Percentiles rank a stretch among this genome's conserved stretches.
Conservation (phyloP, 2,113 vertebrate genomes). For the Menura novaehollandiae region DNA sequence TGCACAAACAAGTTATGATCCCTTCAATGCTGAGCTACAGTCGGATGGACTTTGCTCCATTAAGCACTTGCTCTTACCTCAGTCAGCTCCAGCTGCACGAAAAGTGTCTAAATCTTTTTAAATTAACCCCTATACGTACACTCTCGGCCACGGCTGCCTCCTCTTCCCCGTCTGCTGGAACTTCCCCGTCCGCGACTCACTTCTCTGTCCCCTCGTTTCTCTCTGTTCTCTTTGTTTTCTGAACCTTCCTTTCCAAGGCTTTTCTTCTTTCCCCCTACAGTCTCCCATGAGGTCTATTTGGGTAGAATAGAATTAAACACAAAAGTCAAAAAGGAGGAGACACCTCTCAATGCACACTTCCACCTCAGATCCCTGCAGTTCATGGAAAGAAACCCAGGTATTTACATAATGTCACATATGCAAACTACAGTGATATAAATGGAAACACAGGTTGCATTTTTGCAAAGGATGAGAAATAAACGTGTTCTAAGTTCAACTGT, state of each 20-base stretch:
- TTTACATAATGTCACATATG: neutral
- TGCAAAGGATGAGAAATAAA: neutral
- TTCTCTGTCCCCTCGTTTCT: conserved; percentile 88
- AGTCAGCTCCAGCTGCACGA: neutral
- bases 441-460: neutral
- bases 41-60: fast-evolving
- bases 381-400: neutral
- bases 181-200: conserved; percentile 81
- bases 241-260: conserved; percentile 87
- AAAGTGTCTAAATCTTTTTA: neutral
- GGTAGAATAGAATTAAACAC: conserved; percentile 29
- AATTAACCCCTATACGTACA: conserved; percentile 67
- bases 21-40: neutral
- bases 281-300: conserved; percentile 94
- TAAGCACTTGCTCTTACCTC: neutral
- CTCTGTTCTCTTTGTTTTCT: conserved; percentile 90
- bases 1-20: neutral
- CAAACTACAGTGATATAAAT: neutral
- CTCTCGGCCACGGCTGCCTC: conserved; percentile 81
- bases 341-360: neutral
- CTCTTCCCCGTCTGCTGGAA: conserved; percentile 84
- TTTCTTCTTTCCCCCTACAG: conserved; percentile 94
- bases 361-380: neutral
- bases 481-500: neutral
- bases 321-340: neutral